Evolutionary conservation across 2,888 invertebrate species (phyloP), one percentile per base, ranked within the genome.

Genomic region (Nudaria mundana): DNA sequence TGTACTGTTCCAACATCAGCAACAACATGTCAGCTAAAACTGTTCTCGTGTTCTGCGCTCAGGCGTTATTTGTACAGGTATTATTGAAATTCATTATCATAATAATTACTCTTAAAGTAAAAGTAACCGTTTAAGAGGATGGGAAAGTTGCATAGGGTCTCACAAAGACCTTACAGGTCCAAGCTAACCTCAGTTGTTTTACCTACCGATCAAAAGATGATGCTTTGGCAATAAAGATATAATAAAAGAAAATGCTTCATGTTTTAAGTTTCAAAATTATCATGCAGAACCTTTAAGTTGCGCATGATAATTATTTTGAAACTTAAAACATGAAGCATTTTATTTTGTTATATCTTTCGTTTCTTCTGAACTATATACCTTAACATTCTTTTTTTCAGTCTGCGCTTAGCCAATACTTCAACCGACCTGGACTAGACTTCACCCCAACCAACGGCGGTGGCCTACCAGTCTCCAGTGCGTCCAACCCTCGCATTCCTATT

Each of bases 31-130:
- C 39, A 7, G 40, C 38, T 28, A 52, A 44, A 33, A 10, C 33
- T 10, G 11, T 52, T 24, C 31, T 50, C 25, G 45, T 38, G 6
- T 12, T 50, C 13, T 52, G 45, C 38, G 49, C 42, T 29, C 45
- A 49, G 22, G 48, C 48, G 23, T 41, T 56, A 2, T 28, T 48
- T 14, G 26, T 44, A 10, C 48, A 52, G 47, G 48, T 52, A 34
- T 13, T 30, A 16, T 30, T 30, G 5, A 7, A 28, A n/a, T 3
- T 4, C 10, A 24, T 2, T 24, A 10, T n/a, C 3, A 24, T 3
- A 24, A 7, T 10, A 10, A 24, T 24, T 24, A 4, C 2, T n/a
- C 3, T 24, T 24, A 1, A 24, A 3, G 2, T 3, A 24, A 7
- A 8, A 10, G 5, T n/a, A n/a, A n/a, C n/a, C n/a, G n/a, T n/a